Conservation (phyloP, 2,113 vertebrate species). For the Melierax canorus region DNA sequence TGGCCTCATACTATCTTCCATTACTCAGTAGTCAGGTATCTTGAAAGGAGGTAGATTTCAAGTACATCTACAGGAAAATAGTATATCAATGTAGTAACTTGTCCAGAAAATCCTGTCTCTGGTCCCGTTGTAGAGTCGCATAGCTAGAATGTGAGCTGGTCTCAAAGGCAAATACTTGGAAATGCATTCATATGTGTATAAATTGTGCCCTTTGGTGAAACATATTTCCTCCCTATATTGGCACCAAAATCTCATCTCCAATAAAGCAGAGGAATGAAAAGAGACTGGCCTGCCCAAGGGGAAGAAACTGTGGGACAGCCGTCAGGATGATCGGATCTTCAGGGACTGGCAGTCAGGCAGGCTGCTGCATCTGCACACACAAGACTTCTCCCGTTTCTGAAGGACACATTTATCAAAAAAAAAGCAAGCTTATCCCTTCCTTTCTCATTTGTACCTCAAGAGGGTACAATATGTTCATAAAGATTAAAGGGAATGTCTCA, state of each 20-base stretch:
- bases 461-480: background rate
- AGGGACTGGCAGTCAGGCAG: background rate
- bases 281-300: background rate
- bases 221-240: background rate
- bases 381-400: background rate
- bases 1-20: background rate
- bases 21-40: background rate
- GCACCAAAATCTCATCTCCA: background rate
- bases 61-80: background rate
- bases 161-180: background rate
- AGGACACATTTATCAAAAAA: background rate
- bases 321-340: background rate
- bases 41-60: background rate
- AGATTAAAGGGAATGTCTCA: background rate
- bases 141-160: background rate
- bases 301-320: background rate
- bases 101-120: background rate
- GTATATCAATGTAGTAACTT: background rate
- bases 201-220: background rate
- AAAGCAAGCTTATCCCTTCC: background rate
- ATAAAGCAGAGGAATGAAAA: background rate
- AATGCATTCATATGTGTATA: background rate
- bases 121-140: background rate
- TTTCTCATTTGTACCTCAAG: slow-evolving; percentile 16
- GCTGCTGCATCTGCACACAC: background rate